Percentiles rank a stretch among this genome's conserved stretches.
Conservation (phyloP, 2,888 invertebrate species). For the Caenorhabditis uteleia region DNA sequence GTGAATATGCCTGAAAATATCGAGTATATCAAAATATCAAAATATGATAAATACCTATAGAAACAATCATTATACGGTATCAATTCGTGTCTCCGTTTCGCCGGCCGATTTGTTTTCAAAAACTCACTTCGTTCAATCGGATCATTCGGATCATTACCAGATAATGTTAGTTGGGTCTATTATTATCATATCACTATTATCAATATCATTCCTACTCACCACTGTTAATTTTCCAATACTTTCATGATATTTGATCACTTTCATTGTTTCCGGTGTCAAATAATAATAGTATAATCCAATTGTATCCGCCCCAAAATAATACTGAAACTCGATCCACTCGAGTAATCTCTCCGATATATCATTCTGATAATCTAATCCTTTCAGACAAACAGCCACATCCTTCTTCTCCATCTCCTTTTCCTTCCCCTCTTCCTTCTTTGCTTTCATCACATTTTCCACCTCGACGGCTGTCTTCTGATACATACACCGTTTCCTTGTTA, state of each 20-base stretch:
- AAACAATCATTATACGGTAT: slow-evolving; percentile 95
- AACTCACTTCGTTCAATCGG: slow-evolving; percentile 76
- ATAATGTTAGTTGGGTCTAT: slow-evolving; percentile 76
- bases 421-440: not conserved
- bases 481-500: slow-evolving; percentile 33
- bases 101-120: slow-evolving; percentile 86
- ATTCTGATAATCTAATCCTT: slow-evolving; percentile 81
- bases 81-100: slow-evolving; percentile 91
- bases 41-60: slow-evolving; percentile 78
- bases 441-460: slow-evolving; percentile 24
- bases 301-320: slow-evolving; percentile 81
- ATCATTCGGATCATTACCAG: slow-evolving; percentile 87
- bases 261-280: slow-evolving; percentile 88
- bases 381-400: slow-evolving; percentile 48
- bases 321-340: slow-evolving; percentile 90
- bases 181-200: no score
- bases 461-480: slow-evolving; percentile 17
- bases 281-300: slow-evolving; percentile 80
- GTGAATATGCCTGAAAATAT: slow-evolving; percentile 82
- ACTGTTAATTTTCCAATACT: slow-evolving; percentile 72
- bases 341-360: slow-evolving; percentile 87
- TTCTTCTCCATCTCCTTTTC: slow-evolving; percentile 13
- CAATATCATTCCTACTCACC: no score
- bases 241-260: slow-evolving; percentile 77
- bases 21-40: not conserved